Base-by-base conservation (phyloP, 2,797 vertebrate genomes). In the Manis crassicaudata region DNA sequence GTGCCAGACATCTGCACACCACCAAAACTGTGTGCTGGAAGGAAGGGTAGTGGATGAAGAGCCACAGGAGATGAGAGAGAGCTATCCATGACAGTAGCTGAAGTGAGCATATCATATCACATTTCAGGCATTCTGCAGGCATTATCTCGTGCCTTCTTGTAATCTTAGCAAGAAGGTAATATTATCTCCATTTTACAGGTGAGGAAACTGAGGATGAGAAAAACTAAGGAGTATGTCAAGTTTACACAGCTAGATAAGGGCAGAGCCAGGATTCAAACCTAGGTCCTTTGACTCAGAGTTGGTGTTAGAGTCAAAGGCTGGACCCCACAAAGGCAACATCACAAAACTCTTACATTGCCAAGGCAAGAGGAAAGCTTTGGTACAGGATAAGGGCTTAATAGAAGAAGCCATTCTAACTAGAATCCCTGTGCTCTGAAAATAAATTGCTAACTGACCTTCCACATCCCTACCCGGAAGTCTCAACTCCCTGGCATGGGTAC, bases 341-440 rank as follows among this genome's bases (percentile, higher is more conserved):
- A 27, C 83, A 76, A 88, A 97, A 77, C 70, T 82, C 52, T 75
- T 72, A 65, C 16, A 86, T 93, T 93, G 72, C 25, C 46, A 94
- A 75, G 56, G 37, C 60, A 96, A 93, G 85, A 73, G 77, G 50
- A 67, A 68, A 90, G 43, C 17, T 58, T 35, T 27, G 25, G 25
- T 35, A 20, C 5, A 70, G 20, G 8, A 6, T 46, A 72, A 68
- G 65, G 52, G 65, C 65, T 95, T 87, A 87, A 79, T 2, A 62
- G 50, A n/a, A 54, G 25, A 65, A 68, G 32, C 12, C 73, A 35
- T 20, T 82, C 87, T 89, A 60, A 70, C 13, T 58, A 63, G 73
- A 63, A n/a, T 79, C 58, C 86, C 83, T 32, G 56, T 7, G n/a
- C 52, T 52, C 52, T 95, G 73, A 43, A 95, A 88, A 86, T 52